Percentiles rank a stretch among this genome's conserved stretches.
phyloP scores from a whole-genome alignment of 2,113 vertebrate species.

The Helogale parvula region DNA sequence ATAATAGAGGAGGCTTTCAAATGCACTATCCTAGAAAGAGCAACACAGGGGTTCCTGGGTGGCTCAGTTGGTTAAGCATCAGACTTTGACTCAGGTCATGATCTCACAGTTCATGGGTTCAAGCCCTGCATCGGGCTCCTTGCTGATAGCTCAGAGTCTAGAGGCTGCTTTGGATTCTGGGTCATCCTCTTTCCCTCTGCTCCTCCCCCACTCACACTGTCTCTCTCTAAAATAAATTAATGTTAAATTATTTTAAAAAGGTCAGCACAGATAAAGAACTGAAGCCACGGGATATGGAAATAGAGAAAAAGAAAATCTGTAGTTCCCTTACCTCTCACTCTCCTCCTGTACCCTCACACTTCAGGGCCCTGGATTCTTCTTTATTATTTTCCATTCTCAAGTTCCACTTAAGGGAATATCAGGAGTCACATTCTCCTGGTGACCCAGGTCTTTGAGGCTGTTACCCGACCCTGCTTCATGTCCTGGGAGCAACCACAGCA shows the following conservation, averaged over 20 bases:
- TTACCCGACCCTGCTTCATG: slow-evolving; percentile 27
- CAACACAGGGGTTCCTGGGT: too few relatives aligned
- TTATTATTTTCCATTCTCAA: not conserved
- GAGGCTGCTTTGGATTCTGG: too few relatives aligned
- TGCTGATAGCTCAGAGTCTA: too few relatives aligned
- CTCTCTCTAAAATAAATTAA: too few relatives aligned
- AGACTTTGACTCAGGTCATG: too few relatives aligned
- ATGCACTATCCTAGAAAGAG: not conserved
- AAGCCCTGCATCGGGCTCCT: too few relatives aligned
- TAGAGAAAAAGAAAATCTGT: not conserved
- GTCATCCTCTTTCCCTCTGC: too few relatives aligned
- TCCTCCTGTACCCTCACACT: too few relatives aligned
- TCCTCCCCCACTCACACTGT: too few relatives aligned
- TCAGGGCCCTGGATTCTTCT: not conserved
- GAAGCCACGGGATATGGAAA: not conserved
- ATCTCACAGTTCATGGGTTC: too few relatives aligned
- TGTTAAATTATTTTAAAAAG: too few relatives aligned
- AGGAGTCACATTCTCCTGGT: not conserved
- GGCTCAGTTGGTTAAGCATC: too few relatives aligned
- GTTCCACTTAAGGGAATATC: not conserved
- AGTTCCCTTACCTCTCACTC: not conserved
- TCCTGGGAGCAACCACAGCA: not conserved
- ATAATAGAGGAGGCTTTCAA: not conserved
- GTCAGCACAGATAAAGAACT: not conserved
- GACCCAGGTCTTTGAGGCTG: not conserved